These are phyloP conservation scores for Paguma larvata DNA, from an alignment of 2,797 vertebrate species.

Conservation along the genomic window DNA sequence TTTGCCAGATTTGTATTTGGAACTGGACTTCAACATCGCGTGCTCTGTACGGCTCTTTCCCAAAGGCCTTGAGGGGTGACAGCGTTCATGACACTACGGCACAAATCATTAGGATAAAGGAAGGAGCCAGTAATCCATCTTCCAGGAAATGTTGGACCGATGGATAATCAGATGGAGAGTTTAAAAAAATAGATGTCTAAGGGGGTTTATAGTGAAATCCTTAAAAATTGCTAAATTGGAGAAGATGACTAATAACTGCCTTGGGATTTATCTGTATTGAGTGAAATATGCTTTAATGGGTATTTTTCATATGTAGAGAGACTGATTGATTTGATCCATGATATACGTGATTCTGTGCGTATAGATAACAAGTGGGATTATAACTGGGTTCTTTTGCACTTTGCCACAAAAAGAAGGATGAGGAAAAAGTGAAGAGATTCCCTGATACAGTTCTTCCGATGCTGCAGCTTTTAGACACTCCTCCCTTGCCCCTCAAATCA, in stretches of 20 bases:
- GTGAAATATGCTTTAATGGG: conserved; percentile 16
- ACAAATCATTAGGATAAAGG: not conserved
- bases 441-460: conserved; percentile 7
- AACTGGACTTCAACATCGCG: not conserved
- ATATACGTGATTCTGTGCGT: not conserved
- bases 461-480: not conserved
- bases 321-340: not conserved
- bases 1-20: conserved; percentile 30
- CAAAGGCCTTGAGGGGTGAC: not conserved
- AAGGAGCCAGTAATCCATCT: not conserved
- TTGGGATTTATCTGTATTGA: conserved; percentile 28
- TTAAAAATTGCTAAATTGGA: conserved; percentile 6
- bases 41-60: not conserved
- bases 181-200: conserved; percentile 38
- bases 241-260: not conserved
- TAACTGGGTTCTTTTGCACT: conserved; percentile 14
- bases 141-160: not conserved
- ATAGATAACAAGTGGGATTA: not conserved
- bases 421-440: not conserved
- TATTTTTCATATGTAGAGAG: not conserved
- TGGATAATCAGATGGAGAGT: not conserved
- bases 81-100: not conserved
- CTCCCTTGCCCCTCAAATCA: not conserved
- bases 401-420: not conserved
- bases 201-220: not conserved